Conservation (phyloP, 1,140 invertebrate genomes). For the Delia radicum region DNA sequence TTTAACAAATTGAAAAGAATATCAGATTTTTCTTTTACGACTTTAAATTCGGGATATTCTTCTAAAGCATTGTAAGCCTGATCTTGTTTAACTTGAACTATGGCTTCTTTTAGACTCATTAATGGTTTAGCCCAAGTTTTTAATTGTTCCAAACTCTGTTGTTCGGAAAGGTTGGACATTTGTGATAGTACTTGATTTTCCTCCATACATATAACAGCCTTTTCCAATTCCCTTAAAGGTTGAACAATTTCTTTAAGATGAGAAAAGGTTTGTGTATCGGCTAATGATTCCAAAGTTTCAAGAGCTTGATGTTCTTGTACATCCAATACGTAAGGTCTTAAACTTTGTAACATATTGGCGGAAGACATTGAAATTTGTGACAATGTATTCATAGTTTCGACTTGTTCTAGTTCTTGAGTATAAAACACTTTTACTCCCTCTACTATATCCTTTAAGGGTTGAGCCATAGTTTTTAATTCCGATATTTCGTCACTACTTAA, state of each 20-base stretch:
- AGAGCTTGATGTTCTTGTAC: slow-evolving; percentile 31
- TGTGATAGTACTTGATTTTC: slow-evolving; percentile 31
- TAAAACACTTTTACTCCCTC: slow-evolving; percentile 29
- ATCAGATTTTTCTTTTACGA: slow-evolving; percentile 7
- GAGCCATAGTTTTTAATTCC: slow-evolving; percentile 38
- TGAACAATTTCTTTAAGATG: slow-evolving; percentile 25
- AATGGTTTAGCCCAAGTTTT: slow-evolving; percentile 50
- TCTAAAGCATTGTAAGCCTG: slow-evolving; percentile 27
- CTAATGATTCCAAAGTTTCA: slow-evolving; percentile 28
- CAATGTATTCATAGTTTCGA: slow-evolving; percentile 15
- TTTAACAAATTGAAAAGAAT: slow-evolving; percentile 32
- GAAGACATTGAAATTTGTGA: neutral
- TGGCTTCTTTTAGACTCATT: slow-evolving; percentile 40
- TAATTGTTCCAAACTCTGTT: slow-evolving; percentile 35
- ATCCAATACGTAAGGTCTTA: slow-evolving; percentile 24
- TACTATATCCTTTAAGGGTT: slow-evolving; percentile 40
- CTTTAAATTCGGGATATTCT: slow-evolving; percentile 9
- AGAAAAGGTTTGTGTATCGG: neutral
- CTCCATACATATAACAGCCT: slow-evolving; percentile 31
- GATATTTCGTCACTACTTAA: slow-evolving; percentile 40
- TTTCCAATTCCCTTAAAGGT: slow-evolving; percentile 31
- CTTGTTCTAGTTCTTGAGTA: slow-evolving; percentile 29
- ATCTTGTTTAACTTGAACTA: slow-evolving; percentile 45
- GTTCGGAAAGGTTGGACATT: slow-evolving; percentile 16
- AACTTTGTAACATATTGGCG: slow-evolving; percentile 21